Evolutionary conservation across 2,888 invertebrate species (phyloP).

Genomic region (Cryptophagus acutangulus): DNA sequence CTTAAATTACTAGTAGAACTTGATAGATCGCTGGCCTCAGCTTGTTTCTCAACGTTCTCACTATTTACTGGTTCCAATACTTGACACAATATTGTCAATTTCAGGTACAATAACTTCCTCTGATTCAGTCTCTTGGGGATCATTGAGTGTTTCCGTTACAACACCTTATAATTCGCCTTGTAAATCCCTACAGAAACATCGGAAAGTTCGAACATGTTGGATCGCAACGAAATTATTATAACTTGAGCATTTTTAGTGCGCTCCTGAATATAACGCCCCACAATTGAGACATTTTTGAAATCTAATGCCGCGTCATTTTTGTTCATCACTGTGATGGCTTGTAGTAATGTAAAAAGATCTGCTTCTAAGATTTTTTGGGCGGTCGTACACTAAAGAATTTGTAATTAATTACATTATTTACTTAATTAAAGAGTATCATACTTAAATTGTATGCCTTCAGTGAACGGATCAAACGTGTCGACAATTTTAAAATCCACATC

Average conservation of each 20-base stretch:
- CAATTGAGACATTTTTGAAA: constrained; percentile 97
- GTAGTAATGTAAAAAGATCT: constrained; percentile 94
- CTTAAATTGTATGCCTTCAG: constrained; percentile 92
- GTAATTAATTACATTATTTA: too few species aligned
- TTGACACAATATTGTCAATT: too few species aligned
- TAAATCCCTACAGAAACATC: too few species aligned
- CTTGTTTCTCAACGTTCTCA: too few species aligned
- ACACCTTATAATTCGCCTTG: too few species aligned
- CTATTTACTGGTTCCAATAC: too few species aligned
- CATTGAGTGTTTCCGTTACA: too few species aligned
- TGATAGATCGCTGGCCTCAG: too few species aligned
- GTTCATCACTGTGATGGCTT: constrained; percentile 99
- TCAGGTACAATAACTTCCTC: too few species aligned
- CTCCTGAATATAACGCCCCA: constrained; percentile 94
- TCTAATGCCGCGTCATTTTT: constrained; percentile 98
- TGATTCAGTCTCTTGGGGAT: too few species aligned
- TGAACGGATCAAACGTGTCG: constrained; percentile 93
- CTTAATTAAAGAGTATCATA: constrained; percentile 45
- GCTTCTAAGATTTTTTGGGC: constrained; percentile 98
- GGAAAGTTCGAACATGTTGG: constrained; percentile 96
- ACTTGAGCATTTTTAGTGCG: constrained; percentile 97
- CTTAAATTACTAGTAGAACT: too few species aligned
- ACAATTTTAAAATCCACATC: constrained; percentile 95
- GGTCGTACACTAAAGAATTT: constrained; percentile 89
- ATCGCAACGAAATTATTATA: constrained; percentile 92